Evolutionary conservation across 2,113 vertebrate genomes (phyloP), one percentile per base, ranked within the genome.

Genomic region (Percopsis transmontana): DNA sequence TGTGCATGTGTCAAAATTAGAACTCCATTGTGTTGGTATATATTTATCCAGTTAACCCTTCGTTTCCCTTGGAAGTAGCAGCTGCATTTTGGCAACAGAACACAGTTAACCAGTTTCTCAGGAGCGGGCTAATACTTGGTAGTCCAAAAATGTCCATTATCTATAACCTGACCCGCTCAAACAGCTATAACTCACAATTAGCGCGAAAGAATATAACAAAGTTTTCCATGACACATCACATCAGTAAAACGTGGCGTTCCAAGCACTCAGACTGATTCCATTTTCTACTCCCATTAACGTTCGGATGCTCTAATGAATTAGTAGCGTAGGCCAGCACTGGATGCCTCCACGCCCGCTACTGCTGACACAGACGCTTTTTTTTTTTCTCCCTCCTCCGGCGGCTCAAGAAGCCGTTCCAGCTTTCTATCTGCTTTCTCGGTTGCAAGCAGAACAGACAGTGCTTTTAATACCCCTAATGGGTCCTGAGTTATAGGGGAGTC

Each of bases 401-500:
- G 84, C 80, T n/a, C 79, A 78, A 74, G 74, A 63, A 62, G 72
- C 72, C 61, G 80, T 74, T 80, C 65, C 66, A 82, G 70, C 83
- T 74, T 76, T 50, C 78, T 44, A 57, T 53, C 71, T 53, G 57
- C 62, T 79, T 82, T 81, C 73, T 47, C 45, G 39, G 27, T 61
- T 68, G 73, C 79, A 80, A 85, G 74, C 82, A 79, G 59, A 79
- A 76, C 51, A 67, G 58, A 75, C 59, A 21, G 39, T 60, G 72
- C 42, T 79, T 84, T 79, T 85, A 84, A 88, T 85, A 81, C 38
- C 61, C 19, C 7, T 85, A 88, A 87, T 86, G 82, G 80, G 68
- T 19, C 42, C 27, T 68, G 74, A 84, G 81, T 77, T 68, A 81
- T 62, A 57, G 47, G 45, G 40, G 21, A 80, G 82, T 80, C 74